A percentile compares a stretch with the other conserved stretches of the same genome.
These are phyloP conservation scores for Liopterus haemorrhoidalis DNA, from an alignment of 2,888 invertebrate genomes.

Conservation along the genomic window DNA sequence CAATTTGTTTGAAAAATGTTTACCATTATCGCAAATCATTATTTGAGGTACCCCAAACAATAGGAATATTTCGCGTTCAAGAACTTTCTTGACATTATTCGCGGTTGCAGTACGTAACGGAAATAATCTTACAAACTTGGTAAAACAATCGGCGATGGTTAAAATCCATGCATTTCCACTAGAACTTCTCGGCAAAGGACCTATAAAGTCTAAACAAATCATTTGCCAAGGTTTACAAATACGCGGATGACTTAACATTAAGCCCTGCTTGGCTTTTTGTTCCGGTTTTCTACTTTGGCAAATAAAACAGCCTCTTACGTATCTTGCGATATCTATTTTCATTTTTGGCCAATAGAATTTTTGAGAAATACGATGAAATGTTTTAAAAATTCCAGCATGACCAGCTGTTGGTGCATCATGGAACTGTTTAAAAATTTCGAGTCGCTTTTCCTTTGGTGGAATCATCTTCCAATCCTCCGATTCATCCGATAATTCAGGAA, in stretches of 20 bases:
- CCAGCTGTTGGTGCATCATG: too few species aligned
- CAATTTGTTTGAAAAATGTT: constrained; percentile 20
- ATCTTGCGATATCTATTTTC: constrained; percentile 7
- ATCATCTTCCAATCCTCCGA: constrained; percentile 26
- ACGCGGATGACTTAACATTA: constrained; percentile 13
- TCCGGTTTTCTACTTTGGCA: constrained; percentile 8
- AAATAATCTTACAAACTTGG: constrained; percentile 14
- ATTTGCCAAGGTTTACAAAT: constrained; percentile 24
- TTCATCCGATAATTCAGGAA: constrained; percentile 19
- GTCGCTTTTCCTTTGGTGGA: constrained; percentile 26
- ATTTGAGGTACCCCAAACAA: constrained; percentile 29
- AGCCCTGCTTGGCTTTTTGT: constrained; percentile 14
- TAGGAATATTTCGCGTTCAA: constrained; percentile 25
- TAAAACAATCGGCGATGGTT: constrained; percentile 23
- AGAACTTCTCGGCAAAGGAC: constrained; percentile 17
- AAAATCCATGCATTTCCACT: constrained; percentile 19
- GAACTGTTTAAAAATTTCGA: too few species aligned
- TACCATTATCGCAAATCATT: constrained; percentile 31
- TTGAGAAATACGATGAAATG: constrained; percentile 2
- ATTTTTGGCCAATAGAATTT: constrained; percentile 26
- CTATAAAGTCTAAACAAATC: constrained; percentile 27
- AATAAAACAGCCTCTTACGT: constrained; percentile 4
- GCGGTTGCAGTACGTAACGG: constrained; percentile 18
- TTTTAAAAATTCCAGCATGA: too few species aligned
- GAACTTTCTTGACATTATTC: constrained; percentile 3